phyloP scores from a whole-genome alignment of 2,888 invertebrate species.

The Brachyptera putata region DNA sequence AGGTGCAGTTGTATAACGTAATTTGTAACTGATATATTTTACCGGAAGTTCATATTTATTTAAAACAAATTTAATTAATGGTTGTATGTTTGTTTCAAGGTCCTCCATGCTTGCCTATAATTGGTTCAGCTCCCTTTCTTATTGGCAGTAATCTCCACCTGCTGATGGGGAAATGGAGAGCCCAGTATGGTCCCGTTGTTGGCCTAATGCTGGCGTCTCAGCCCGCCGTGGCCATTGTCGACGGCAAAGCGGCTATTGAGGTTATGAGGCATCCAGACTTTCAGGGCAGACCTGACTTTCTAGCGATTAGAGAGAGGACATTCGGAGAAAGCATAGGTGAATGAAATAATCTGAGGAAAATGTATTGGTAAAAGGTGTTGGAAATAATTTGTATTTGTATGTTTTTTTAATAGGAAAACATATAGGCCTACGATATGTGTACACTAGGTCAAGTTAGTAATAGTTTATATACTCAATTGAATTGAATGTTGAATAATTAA shows the following conservation, averaged over 20 bases:
- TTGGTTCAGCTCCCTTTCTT: conserved; percentile 33
- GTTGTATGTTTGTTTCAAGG: conserved; percentile 29
- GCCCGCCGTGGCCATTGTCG: conserved; percentile 30
- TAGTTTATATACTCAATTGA: no score
- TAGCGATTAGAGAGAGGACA: conserved; percentile 10
- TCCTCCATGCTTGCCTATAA: conserved; percentile 33
- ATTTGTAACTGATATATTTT: no score
- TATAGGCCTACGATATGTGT: no score
- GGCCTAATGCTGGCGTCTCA: conserved; percentile 31
- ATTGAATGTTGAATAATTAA: no score
- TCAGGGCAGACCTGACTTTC: conserved; percentile 31
- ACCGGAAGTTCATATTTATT: background rate
- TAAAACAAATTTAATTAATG: background rate
- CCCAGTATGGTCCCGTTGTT: conserved; percentile 33
- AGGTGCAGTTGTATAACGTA: no score
- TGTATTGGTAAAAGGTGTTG: no score
- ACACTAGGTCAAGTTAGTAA: no score
- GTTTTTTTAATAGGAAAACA: no score
- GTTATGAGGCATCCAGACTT: conserved; percentile 32
- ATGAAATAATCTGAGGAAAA: no score
- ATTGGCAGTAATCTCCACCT: conserved; percentile 29
- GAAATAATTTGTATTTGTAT: no score
- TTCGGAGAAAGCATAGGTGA: conserved; percentile 26
- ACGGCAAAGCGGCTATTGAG: conserved; percentile 31
- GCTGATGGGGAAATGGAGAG: conserved; percentile 29